Percentiles rank a stretch among this genome's conserved stretches.
Conservation (phyloP, 1,140 invertebrate genomes). For the Rhynchophorus ferrugineus region DNA sequence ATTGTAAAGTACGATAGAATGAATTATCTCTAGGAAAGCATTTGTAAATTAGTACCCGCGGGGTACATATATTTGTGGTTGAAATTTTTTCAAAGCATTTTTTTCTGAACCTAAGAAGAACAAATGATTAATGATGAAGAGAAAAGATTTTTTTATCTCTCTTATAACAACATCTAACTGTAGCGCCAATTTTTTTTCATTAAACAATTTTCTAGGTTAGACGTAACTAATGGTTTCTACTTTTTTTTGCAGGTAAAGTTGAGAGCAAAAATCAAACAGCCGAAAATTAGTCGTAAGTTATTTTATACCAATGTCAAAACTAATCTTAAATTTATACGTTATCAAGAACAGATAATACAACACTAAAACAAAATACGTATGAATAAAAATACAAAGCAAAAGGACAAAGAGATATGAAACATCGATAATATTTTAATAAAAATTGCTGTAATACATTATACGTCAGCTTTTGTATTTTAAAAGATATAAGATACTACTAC, state of each 20-base stretch:
- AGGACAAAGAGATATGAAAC: conserved; percentile 12
- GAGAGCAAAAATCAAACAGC: neutral
- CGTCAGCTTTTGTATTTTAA: conserved; percentile 19
- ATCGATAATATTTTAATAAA: conserved; percentile 21
- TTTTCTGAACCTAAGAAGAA: no score
- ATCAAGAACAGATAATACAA: neutral
- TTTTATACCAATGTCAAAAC: neutral
- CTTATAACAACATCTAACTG: neutral
- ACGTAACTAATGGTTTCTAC: conserved; percentile 1
- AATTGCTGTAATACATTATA: conserved; percentile 19
- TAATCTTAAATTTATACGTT: neutral
- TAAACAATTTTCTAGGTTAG: conserved; percentile 1
- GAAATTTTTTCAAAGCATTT: no score
- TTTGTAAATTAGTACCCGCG: no score
- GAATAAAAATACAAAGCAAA: conserved; percentile 9
- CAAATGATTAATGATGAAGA: no score
- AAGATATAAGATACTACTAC: conserved; percentile 17
- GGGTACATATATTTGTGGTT: no score
- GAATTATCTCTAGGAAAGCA: no score
- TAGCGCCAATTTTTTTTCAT: conserved; percentile 1
- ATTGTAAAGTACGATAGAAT: no score
- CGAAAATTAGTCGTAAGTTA: conserved; percentile 1
- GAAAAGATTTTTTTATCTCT: neutral
- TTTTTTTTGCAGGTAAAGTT: conserved; percentile 4
- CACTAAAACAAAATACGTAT: no score